Conservation (phyloP, 2,888 invertebrate species). For the Cosmorhoe ocellata region DNA sequence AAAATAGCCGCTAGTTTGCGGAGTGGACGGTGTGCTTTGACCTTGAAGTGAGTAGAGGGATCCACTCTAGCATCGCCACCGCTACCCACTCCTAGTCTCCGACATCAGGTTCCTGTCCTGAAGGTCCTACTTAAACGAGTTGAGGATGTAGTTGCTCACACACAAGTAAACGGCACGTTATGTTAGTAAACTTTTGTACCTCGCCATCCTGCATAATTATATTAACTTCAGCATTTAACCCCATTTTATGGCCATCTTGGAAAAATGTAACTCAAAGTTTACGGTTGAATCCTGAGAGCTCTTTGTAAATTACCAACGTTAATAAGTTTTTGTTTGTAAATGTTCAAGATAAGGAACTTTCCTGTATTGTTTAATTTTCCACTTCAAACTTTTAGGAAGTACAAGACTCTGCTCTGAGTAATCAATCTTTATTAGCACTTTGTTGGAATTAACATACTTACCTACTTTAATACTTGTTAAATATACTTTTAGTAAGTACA, state of each 20-base stretch:
- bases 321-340: constrained; percentile 27
- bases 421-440: constrained; percentile 24
- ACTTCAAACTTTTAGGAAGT: constrained; percentile 25
- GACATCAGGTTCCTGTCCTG: too few species aligned
- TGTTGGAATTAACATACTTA: constrained; percentile 3
- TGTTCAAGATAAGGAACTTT: constrained; percentile 25
- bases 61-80: too few species aligned
- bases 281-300: constrained; percentile 23
- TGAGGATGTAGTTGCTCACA: too few species aligned
- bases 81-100: too few species aligned
- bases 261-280: constrained; percentile 22
- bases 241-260: constrained; percentile 16
- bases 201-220: constrained; percentile 26
- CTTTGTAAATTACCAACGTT: constrained; percentile 30
- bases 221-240: constrained; percentile 32
- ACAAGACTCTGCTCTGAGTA: constrained; percentile 19
- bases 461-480: neutral
- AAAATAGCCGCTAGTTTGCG: too few species aligned
- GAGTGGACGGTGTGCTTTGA: too few species aligned
- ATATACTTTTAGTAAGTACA: too few species aligned
- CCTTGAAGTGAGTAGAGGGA: too few species aligned
- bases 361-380: constrained; percentile 30
- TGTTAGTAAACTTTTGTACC: too few species aligned
- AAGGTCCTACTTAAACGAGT: too few species aligned
- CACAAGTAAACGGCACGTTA: too few species aligned